phyloP scores from a whole-genome alignment of 2,113 vertebrate genomes.

The Calypte anna region DNA sequence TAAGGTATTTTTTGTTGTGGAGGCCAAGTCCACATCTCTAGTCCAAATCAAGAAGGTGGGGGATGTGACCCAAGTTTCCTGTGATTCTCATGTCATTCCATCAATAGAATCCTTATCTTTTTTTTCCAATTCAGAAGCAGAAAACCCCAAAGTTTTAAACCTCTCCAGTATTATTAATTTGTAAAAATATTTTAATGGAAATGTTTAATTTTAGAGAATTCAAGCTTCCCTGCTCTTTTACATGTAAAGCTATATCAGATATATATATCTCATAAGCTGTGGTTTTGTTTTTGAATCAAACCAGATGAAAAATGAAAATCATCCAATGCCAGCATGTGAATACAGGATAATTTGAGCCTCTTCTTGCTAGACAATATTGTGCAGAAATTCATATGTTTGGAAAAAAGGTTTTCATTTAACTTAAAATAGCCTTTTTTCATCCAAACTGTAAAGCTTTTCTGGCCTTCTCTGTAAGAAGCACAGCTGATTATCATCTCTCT shows the following conservation, averaged over 20 bases:
- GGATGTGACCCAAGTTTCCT: neutral
- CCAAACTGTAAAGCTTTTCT: neutral
- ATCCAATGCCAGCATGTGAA: neutral
- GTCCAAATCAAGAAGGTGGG: neutral
- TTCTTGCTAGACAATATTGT: neutral
- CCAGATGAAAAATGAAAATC: slow-evolving; percentile 20
- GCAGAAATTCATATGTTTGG: slow-evolving; percentile 20
- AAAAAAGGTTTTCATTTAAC: slow-evolving; percentile 30
- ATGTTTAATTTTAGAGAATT: neutral
- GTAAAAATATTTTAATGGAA: neutral
- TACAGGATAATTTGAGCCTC: slow-evolving; percentile 29
- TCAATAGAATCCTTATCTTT: neutral
- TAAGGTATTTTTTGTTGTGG: neutral
- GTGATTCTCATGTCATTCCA: neutral
- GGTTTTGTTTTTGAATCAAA: slow-evolving; percentile 4
- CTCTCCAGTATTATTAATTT: neutral
- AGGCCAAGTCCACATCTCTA: neutral
- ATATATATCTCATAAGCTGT: neutral
- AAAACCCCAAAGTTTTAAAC: neutral
- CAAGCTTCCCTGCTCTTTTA: neutral
- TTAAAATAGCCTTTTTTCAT: slow-evolving; percentile 21
- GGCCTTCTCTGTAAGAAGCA: neutral
- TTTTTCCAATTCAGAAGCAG: neutral
- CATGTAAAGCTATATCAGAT: neutral
- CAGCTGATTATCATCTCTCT: neutral